Base-by-base conservation (phyloP, 2,797 vertebrate species). In the Loris lydekkerianus region DNA sequence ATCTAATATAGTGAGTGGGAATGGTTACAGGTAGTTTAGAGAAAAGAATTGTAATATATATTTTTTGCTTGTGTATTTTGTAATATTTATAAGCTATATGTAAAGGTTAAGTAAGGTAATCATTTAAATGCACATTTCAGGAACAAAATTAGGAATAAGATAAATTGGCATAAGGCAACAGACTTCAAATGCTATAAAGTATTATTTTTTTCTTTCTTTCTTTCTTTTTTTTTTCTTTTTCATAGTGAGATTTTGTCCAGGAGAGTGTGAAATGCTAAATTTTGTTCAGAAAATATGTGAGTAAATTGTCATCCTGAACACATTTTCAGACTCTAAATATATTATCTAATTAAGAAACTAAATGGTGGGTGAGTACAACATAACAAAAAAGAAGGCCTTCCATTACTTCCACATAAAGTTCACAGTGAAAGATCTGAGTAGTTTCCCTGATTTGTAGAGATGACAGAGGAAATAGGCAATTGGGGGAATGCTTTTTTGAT, bases 221-320 rank as follows among this genome's bases (percentile, higher is more conserved):
- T 78, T 34, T 29, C 60, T 82, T 31, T 14, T 14, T 80, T 49
- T 86, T 63, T 73, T 69, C n/a, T 40, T 34, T 43, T 58, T 58
- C 40, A 40, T 40, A 13, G 20, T 86, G 46, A 95, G 13, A 82
- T 78, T 73, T 90, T 90, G 7, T 53, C 88, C 37, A 85, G 7
- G 2, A 92, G 1, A 63, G 14, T 73, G 2, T 23, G 6, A 4
- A 29, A 29, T 81, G 53, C 21, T 67, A 77, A 84, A 76, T 89
- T 91, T 93, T 83, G 21, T 77, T 93, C 25, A 63, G 4, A 88
- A 96, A 78, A 34, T 63, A 43, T 56, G n/a, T 73, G 37, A 96
- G 17, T 77, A 18, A 92, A 86, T 72, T 89, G 9, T 83, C 76
- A 20, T 49, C 27, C 10, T 56, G 77, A 90, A 61, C 8, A 31